Percentiles rank a stretch among this genome's conserved stretches.
phyloP scores from a whole-genome alignment of 1,140 invertebrate species.

The Plectrocnemia conspersa region DNA sequence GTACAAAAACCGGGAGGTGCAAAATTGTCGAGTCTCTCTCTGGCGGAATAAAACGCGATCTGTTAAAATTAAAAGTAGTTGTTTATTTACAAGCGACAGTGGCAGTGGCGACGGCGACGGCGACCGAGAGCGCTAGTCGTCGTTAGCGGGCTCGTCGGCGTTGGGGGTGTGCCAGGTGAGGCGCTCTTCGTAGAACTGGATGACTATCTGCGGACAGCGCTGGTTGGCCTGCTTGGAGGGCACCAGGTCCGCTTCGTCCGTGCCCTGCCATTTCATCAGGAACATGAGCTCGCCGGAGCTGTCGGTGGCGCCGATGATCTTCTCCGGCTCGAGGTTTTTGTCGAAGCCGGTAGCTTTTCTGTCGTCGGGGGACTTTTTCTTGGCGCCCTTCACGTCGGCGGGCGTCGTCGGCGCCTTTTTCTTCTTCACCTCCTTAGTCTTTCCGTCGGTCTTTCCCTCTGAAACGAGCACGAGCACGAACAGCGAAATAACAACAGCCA shows the following conservation, averaged over 20 bases:
- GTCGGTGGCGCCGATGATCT: slow-evolving; percentile 92
- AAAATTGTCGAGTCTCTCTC: too few species aligned
- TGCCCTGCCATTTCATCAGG: slow-evolving; percentile 96
- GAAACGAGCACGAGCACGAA: neutral
- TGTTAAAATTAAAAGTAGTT: too few species aligned
- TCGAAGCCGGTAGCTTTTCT: slow-evolving; percentile 77
- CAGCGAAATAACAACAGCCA: neutral
- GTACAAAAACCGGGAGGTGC: too few species aligned
- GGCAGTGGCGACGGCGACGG: too few species aligned
- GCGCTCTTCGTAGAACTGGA: slow-evolving; percentile 92
- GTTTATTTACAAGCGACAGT: too few species aligned
- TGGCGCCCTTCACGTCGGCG: slow-evolving; percentile 50
- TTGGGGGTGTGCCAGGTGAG: slow-evolving; percentile 87
- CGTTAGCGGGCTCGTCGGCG: slow-evolving; percentile 53
- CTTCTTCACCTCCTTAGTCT: slow-evolving; percentile 47
- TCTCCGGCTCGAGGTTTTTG: slow-evolving; percentile 83
- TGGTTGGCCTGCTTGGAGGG: slow-evolving; percentile 87
- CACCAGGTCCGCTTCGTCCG: slow-evolving; percentile 91
- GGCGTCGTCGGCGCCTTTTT: slow-evolving; percentile 46
- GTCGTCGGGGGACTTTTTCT: slow-evolving; percentile 53
- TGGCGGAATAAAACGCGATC: too few species aligned
- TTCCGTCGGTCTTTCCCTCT: slow-evolving; percentile 45
- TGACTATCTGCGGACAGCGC: slow-evolving; percentile 92
- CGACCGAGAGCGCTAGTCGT: too few species aligned
- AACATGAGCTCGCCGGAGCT: slow-evolving; percentile 94